Percentiles rank a stretch among this genome's conserved stretches.
Evolutionary conservation across 1,140 invertebrate genomes (phyloP).

Genomic region (Cotesia glomerata): DNA sequence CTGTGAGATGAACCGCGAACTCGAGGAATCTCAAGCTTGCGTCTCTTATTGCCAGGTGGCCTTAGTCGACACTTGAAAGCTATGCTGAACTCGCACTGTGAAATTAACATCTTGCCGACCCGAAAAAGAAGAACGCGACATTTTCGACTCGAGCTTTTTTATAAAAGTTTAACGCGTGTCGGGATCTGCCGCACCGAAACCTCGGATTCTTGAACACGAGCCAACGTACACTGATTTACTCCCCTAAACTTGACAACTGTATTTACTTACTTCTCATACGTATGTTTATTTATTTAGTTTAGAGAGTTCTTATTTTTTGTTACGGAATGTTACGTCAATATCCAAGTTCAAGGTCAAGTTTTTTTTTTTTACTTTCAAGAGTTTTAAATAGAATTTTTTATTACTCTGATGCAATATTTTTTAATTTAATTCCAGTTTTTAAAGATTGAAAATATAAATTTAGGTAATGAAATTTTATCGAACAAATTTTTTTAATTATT

Average conservation of each 20-base stretch:
- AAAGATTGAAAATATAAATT: no score
- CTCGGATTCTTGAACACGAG: conserved; percentile 24
- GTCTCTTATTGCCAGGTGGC: not conserved
- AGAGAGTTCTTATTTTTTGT: not conserved
- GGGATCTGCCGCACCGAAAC: not conserved
- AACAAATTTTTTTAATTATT: no score
- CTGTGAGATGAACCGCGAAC: not conserved
- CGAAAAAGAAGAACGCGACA: not conserved
- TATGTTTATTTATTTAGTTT: not conserved
- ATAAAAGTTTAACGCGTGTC: not conserved
- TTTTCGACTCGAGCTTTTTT: not conserved
- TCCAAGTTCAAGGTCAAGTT: no score
- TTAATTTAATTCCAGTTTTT: no score
- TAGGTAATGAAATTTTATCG: no score
- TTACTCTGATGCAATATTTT: no score
- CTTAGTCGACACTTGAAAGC: not conserved
- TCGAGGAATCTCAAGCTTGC: not conserved
- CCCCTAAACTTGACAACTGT: conserved; percentile 19
- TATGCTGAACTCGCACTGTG: not conserved
- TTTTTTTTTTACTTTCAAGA: no score
- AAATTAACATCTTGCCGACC: conserved; percentile 1
- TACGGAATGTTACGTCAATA: no score
- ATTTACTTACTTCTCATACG: conserved; percentile 26
- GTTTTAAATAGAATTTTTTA: no score
- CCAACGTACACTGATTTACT: conserved; percentile 32